A percentile compares a stretch with the other conserved stretches of the same genome.
phyloP scores from a whole-genome alignment of 2,113 vertebrate genomes.

The Butorides virescens region DNA sequence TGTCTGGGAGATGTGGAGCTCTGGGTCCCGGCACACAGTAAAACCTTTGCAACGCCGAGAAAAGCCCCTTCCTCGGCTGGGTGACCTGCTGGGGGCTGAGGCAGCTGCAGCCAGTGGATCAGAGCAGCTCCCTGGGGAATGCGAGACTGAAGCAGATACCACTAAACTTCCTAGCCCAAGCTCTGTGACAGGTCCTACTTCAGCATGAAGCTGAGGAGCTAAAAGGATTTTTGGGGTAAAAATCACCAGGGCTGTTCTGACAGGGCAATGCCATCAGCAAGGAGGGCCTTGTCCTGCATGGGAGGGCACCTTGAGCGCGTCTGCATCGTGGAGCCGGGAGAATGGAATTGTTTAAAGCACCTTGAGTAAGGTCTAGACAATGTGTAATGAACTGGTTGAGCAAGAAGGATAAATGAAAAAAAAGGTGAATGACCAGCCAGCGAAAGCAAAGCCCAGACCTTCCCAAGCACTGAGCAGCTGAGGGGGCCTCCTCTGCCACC shows the following conservation, averaged over 20 bases:
- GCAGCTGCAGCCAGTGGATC: not conserved
- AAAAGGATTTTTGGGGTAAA: not conserved
- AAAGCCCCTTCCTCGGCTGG: not conserved
- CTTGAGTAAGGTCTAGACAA: not conserved
- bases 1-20: not conserved
- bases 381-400: not conserved
- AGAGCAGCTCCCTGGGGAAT: not conserved
- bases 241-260: accelerated
- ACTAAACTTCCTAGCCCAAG: not conserved
- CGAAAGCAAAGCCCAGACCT: not conserved
- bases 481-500: not conserved
- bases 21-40: not conserved
- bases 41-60: not conserved
- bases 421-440: not conserved
- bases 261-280: not conserved
- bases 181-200: not conserved
- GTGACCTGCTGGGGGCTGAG: not conserved
- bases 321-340: not conserved
- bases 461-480: not conserved
- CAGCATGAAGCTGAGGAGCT: not conserved
- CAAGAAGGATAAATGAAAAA: not conserved
- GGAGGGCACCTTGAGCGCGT: not conserved
- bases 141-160: accelerated
- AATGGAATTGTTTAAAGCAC: not conserved
- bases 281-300: accelerated